Evolutionary conservation across 2,113 vertebrate species (phyloP).

Genomic region (Amphilophus citrinellus): DNA sequence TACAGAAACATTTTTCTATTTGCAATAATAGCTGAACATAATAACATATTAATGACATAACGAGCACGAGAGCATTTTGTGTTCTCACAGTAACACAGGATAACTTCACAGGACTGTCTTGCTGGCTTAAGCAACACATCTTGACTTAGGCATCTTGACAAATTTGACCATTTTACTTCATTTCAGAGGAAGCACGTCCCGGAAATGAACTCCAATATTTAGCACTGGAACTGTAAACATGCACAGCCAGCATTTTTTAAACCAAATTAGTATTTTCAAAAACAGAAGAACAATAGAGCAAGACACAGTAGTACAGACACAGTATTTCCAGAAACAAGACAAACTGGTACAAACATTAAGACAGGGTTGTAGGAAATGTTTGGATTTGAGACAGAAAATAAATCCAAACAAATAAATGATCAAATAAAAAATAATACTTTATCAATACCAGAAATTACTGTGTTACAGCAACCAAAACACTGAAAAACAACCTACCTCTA

Average conservation of each 20-base stretch:
- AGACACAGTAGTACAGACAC: background rate
- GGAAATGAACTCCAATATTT: background rate
- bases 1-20: background rate
- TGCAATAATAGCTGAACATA: background rate
- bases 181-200: background rate
- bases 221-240: background rate
- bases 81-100: background rate
- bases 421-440: background rate
- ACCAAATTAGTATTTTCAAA: background rate
- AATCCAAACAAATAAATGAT: background rate
- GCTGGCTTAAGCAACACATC: background rate
- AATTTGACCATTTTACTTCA: background rate
- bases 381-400: background rate
- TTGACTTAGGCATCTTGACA: background rate
- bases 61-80: background rate
- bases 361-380: background rate
- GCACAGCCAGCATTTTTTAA: background rate
- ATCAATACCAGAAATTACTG: too few relatives aligned
- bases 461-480: too few relatives aligned
- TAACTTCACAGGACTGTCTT: background rate
- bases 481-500: too few relatives aligned
- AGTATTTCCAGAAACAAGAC: fast-evolving
- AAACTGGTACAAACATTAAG: too few relatives aligned
- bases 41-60: background rate
- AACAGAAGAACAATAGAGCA: background rate